These are phyloP conservation scores for Ambastaia sidthimunki DNA, from an alignment of 2,797 vertebrate species.

Conservation along the genomic window DNA sequence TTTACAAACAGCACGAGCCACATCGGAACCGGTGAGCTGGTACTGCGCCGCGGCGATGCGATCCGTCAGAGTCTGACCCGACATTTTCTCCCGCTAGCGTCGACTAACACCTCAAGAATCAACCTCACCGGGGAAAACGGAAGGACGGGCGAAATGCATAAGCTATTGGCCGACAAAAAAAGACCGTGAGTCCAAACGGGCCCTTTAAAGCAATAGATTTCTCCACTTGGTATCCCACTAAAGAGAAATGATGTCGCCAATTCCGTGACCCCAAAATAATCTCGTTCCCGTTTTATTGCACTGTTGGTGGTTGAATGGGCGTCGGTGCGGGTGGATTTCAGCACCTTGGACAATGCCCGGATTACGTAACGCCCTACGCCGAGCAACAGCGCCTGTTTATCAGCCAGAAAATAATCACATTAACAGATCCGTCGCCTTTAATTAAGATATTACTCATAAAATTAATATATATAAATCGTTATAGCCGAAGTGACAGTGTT, in stretches of 20 bases:
- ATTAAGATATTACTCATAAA: no score
- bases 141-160: conserved; percentile 50
- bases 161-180: conserved; percentile 42
- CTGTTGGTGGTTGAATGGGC: conserved; percentile 50
- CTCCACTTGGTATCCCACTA: conserved; percentile 49
- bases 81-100: conserved; percentile 87
- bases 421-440: not conserved
- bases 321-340: conserved; percentile 67
- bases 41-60: conserved; percentile 99
- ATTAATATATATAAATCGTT: no score
- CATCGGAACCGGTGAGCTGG: conserved; percentile 98
- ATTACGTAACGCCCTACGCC: conserved; percentile 74
- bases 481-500: no score
- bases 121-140: conserved; percentile 55
- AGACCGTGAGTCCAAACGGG: conserved; percentile 13
- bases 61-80: conserved; percentile 99
- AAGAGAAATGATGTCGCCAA: conserved; percentile 66
- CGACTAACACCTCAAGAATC: conserved; percentile 67
- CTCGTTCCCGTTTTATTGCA: not conserved
- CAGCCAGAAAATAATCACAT: conserved; percentile 47
- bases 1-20: conserved; percentile 98
- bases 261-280: conserved; percentile 31
- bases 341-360: conserved; percentile 75
- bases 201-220: conserved; percentile 36
- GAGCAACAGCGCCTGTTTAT: conserved; percentile 56